Conservation (phyloP, 1,140 invertebrate species). For the Pseudomyrmex concolor region DNA sequence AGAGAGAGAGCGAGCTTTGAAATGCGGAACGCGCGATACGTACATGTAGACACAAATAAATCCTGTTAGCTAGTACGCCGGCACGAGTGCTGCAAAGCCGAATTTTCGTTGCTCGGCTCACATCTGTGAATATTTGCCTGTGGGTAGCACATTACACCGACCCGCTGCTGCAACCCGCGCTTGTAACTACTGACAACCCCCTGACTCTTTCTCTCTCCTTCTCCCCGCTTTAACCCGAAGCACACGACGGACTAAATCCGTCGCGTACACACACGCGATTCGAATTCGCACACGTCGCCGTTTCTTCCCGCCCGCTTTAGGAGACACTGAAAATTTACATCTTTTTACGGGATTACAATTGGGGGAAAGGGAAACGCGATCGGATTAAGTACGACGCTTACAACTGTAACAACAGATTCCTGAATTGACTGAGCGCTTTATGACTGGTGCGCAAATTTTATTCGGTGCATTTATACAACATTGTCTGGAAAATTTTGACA, state of each 20-base stretch:
- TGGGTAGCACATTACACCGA: constrained; percentile 69
- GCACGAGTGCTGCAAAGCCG: constrained; percentile 68
- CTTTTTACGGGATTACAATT: constrained; percentile 73
- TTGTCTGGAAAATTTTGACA: no score
- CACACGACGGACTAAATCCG: constrained; percentile 35
- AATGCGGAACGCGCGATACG: constrained; percentile 54
- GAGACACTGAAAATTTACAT: constrained; percentile 66
- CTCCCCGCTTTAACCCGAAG: constrained; percentile 1
- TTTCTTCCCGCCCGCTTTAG: constrained; percentile 2
- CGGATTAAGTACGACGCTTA: constrained; percentile 70
- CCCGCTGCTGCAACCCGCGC: constrained; percentile 46
- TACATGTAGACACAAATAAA: constrained; percentile 74
- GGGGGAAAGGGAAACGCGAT: constrained; percentile 10
- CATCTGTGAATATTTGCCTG: constrained; percentile 77
- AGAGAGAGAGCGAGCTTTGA: constrained; percentile 31
- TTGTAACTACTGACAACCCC: constrained; percentile 1
- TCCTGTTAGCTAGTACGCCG: constrained; percentile 72
- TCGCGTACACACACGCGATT: constrained; percentile 16
- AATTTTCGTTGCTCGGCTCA: constrained; percentile 71
- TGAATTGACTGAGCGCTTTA: not conserved
- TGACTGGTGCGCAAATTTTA: no score
- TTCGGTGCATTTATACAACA: no score
- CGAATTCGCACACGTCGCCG: not conserved
- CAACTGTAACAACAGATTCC: constrained; percentile 71
- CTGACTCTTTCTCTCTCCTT: not conserved